Conservation (phyloP, 2,113 vertebrate species). For the Phylloscopus whistleri region DNA sequence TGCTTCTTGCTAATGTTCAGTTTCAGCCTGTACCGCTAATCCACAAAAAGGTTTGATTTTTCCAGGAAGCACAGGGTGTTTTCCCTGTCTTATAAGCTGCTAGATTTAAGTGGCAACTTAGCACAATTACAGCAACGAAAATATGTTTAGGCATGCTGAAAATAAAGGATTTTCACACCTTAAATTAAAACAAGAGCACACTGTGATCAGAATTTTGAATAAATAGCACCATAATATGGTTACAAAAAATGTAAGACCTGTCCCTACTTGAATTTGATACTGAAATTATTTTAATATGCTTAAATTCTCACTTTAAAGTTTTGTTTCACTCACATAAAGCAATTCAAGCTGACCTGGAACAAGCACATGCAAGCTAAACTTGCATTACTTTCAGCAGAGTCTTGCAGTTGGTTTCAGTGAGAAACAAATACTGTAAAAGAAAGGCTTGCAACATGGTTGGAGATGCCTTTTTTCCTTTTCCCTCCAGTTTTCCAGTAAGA, state of each 20-base stretch:
- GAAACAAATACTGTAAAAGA: neutral
- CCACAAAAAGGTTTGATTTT: neutral
- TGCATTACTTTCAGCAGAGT: neutral
- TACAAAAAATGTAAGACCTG: neutral
- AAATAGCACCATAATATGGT: neutral
- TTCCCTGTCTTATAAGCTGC: neutral
- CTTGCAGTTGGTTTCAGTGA: neutral
- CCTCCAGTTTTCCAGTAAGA: neutral
- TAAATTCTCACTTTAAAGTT: neutral
- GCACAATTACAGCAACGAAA: neutral
- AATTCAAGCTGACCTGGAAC: neutral
- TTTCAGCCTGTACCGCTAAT: neutral
- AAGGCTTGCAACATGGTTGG: neutral
- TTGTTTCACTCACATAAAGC: neutral
- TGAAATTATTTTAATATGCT: neutral
- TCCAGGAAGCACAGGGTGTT: neutral
- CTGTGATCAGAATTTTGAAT: neutral
- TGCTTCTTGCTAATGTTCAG: neutral
- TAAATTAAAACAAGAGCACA: neutral
- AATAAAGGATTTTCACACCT: neutral
- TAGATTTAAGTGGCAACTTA: neutral
- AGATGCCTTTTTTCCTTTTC: neutral
- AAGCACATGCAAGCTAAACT: neutral
- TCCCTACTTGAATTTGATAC: neutral
- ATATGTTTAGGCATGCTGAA: neutral